Evolutionary conservation across 1,140 invertebrate genomes (phyloP).

Genomic region (Saccostrea cuccullata): DNA sequence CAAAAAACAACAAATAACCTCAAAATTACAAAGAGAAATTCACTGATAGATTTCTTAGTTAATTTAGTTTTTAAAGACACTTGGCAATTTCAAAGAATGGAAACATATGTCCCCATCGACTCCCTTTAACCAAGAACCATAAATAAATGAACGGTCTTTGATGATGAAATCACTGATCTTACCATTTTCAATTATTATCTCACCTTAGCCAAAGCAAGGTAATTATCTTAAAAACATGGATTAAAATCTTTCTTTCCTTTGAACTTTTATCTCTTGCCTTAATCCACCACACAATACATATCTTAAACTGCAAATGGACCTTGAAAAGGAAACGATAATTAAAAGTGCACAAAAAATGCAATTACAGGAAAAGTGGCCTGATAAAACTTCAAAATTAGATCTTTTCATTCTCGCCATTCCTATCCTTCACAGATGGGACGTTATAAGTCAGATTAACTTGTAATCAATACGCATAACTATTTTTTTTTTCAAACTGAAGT

Average conservation of each 20-base stretch:
- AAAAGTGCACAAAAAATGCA: conserved; percentile 8
- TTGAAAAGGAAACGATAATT: conserved; percentile 18
- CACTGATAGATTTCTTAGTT: neutral
- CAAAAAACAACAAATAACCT: neutral
- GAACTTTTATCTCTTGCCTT: conserved; percentile 26
- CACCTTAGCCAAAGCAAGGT: neutral
- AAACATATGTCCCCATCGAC: neutral
- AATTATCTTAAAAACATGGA: conserved; percentile 32
- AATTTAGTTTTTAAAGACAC: too few relatives aligned
- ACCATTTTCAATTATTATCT: neutral
- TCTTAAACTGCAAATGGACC: conserved; percentile 19
- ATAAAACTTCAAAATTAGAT: conserved; percentile 15
- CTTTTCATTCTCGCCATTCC: conserved; percentile 7
- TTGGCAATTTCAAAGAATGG: neutral
- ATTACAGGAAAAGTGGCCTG: neutral
- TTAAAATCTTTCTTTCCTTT: conserved; percentile 26
- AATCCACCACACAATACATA: neutral
- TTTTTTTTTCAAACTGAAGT: too few relatives aligned
- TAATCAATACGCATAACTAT: neutral
- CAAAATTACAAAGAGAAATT: neutral
- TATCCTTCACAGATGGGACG: neutral
- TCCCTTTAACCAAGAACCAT: neutral
- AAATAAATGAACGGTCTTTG: neutral
- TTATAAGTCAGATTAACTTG: neutral
- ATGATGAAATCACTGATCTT: neutral